These are phyloP conservation scores for Gymnosoma rotundatum DNA, from an alignment of 2,888 invertebrate species.

Conservation along the genomic window DNA sequence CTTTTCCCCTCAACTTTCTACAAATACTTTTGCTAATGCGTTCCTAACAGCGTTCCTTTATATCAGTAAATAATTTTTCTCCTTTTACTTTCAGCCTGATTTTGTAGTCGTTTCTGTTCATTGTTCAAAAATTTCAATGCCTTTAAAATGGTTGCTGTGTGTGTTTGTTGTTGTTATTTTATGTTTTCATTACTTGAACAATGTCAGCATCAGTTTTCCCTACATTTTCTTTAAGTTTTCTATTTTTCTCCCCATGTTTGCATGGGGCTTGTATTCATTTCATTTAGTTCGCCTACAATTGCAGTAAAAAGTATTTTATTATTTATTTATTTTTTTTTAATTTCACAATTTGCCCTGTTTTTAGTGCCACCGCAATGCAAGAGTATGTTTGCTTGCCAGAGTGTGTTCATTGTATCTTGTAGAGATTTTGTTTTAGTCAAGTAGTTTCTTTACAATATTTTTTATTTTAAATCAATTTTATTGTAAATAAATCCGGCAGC, in stretches of 20 bases:
- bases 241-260: background rate
- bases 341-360: constrained; percentile 63
- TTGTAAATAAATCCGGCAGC: constrained; percentile 41
- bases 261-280: constrained; percentile 49
- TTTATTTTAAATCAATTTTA: constrained; percentile 58
- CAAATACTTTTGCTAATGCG: constrained; percentile 17
- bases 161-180: constrained; percentile 23
- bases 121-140: constrained; percentile 60
- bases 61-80: constrained; percentile 70
- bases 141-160: constrained; percentile 17
- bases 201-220: constrained; percentile 64
- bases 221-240: constrained; percentile 46
- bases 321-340: constrained; percentile 2
- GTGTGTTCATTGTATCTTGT: constrained; percentile 26
- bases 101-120: constrained; percentile 59
- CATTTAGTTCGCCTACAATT: constrained; percentile 58
- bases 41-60: constrained; percentile 25
- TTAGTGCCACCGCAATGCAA: constrained; percentile 32
- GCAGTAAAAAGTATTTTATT: constrained; percentile 13
- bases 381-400: background rate
- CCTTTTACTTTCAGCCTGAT: constrained; percentile 79
- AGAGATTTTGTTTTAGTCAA: constrained; percentile 59
- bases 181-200: constrained; percentile 56
- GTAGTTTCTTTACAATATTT: constrained; percentile 42
- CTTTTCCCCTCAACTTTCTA: constrained; percentile 13